Evolutionary conservation across 1,140 invertebrate genomes (phyloP), one percentile per base, ranked within the genome.

Genomic region (Eueides isabella): DNA sequence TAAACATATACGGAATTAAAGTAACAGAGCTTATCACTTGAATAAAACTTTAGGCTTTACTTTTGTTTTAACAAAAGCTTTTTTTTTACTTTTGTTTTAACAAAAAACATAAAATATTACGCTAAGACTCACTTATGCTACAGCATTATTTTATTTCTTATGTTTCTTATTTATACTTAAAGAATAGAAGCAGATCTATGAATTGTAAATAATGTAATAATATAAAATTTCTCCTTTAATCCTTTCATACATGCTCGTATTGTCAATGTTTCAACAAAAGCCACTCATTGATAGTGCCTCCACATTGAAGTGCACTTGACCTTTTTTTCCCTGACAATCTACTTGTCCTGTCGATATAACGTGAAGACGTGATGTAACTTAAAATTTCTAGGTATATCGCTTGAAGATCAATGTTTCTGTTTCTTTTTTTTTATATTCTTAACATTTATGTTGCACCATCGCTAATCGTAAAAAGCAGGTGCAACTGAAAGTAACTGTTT

Each of bases 261-360:
- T 35, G 71, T 61, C 44, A 67, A 61, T 67, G 67, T 72, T 72
- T 71, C 64, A 66, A 72, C 70, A 72, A 72, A 61, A 65, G 33
- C 71, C 48, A 28, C 62, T 66, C 31, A 72, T 61, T 28, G 31
- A 29, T 41, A 62, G 64, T 61, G 29, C 23, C 65, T 67, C 28
- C 23, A 35, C 44, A 41, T 16, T 72, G 30, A 72, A 72, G 71
- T 29, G 33, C 26, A 41, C 71, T 72, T 62, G 41, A 72, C 64
- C 71, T 31, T 65, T 65, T 71, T 62, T 67, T n/a, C 41, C 48
- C 19, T 6, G 44, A 48, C 29, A 55, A 55, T 26, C 48, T 23
- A 55, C 48, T 55, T 55, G 23, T 48, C 28, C 44, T 68, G 38
- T 68, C 67, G 44, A 55, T 55, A 68, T 68, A 29, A 55, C 55